Conservation (phyloP, 2,797 vertebrate genomes). For the Uromys caudimaculatus region DNA sequence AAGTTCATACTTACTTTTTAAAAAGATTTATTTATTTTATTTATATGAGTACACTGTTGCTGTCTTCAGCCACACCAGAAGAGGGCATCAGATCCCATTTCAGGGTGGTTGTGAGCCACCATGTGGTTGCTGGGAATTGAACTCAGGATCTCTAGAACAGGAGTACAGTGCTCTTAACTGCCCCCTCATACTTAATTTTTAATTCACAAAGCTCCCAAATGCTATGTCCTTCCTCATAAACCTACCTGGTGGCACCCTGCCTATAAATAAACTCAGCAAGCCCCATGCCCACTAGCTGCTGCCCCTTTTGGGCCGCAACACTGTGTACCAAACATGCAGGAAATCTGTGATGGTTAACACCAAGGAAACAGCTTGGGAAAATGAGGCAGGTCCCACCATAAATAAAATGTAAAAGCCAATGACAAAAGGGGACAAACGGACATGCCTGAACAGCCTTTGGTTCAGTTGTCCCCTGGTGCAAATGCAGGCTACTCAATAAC, state of each 20-base stretch:
- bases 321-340: rapidly evolving
- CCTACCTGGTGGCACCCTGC: neutral
- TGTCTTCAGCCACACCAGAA: no score
- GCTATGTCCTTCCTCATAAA: neutral
- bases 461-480: neutral
- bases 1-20: neutral
- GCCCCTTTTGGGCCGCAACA: rapidly evolving
- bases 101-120: no score
- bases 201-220: constrained; percentile 6
- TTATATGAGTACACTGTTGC: no score
- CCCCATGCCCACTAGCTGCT: neutral
- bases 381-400: neutral
- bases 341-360: neutral
- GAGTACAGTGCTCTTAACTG: no score
- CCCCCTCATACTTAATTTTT: no score
- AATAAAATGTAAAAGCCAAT: neutral
- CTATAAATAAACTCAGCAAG: neutral
- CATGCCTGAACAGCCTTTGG: neutral
- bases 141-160: no score
- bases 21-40: no score
- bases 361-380: neutral
- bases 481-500: neutral
- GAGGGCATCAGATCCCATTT: no score
- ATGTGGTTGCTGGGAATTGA: no score
- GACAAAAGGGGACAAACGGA: neutral